Conservation (phyloP, 2,113 vertebrate species). For the Thomomys bottae region DNA sequence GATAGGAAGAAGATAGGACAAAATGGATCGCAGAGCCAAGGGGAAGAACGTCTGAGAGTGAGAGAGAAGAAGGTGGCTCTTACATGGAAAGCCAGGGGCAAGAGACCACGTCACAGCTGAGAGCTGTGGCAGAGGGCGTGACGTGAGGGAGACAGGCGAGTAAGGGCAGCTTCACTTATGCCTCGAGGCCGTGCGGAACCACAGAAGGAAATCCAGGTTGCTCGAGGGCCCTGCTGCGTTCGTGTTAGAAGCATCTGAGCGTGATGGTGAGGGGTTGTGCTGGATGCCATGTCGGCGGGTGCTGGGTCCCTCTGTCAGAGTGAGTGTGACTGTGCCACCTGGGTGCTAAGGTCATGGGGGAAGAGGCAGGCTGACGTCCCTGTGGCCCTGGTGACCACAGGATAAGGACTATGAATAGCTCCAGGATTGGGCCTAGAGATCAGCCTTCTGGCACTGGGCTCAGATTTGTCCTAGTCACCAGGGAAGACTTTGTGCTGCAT, state of each 20-base stretch:
- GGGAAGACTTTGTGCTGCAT: neutral
- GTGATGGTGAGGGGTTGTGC: fast-evolving
- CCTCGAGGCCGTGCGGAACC: neutral
- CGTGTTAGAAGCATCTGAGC: fast-evolving
- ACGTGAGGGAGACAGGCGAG: too few relatives aligned
- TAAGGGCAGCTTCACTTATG: fast-evolving
- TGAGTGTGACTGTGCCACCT: neutral
- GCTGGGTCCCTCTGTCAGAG: neutral
- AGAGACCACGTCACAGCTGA: neutral
- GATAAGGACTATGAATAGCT: neutral
- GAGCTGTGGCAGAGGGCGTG: neutral
- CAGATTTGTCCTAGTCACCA: neutral
- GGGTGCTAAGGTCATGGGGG: neutral
- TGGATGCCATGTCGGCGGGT: neutral
- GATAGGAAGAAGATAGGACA: neutral
- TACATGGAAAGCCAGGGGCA: neutral
- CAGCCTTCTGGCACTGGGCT: neutral
- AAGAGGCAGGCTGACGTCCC: too few relatives aligned
- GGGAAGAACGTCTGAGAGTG: too few relatives aligned
- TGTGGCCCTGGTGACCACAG: neutral
- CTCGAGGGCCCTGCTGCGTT: fast-evolving
- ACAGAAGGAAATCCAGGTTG: too few relatives aligned
- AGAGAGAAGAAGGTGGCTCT: neutral
- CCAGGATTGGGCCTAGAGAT: neutral
- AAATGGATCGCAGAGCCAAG: too few relatives aligned